A percentile compares a stretch with the other conserved stretches of the same genome.
phyloP scores from a whole-genome alignment of 2,888 invertebrate species.

The Leptothorax acervorum region DNA sequence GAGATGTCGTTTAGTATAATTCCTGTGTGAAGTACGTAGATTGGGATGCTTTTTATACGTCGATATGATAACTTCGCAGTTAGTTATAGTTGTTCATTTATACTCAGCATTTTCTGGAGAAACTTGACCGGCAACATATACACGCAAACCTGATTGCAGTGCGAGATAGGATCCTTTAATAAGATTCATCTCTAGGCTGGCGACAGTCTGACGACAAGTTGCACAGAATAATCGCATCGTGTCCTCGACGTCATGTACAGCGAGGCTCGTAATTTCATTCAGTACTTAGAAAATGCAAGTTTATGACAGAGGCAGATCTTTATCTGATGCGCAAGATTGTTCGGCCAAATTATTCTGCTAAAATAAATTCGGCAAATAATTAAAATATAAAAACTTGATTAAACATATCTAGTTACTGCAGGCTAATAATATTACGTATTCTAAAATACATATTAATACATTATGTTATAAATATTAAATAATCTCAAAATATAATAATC shows the following conservation, averaged over 20 bases:
- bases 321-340: not conserved
- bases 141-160: slow-evolving; percentile 19
- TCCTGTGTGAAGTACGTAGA: not conserved
- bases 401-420: not conserved
- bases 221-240: slow-evolving; percentile 24
- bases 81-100: slow-evolving; percentile 28
- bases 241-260: not conserved
- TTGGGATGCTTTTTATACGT: not conserved
- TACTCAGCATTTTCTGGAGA: slow-evolving; percentile 9
- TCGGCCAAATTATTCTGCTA: not conserved
- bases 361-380: not conserved
- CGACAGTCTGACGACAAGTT: slow-evolving; percentile 35
- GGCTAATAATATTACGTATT: not conserved
- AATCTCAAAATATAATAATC: not conserved
- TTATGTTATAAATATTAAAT: not conserved
- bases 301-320: not conserved
- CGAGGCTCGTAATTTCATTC: slow-evolving; percentile 12
- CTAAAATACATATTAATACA: not conserved
- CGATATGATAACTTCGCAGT: not conserved
- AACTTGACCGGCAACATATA: not conserved
- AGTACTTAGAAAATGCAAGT: not conserved
- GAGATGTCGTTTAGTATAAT: slow-evolving; percentile 42
- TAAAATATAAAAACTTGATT: not conserved
- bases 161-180: slow-evolving; percentile 37
- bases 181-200: slow-evolving; percentile 40